Evolutionary conservation across 1,140 invertebrate species (phyloP), one percentile per base, ranked within the genome.

Genomic region (Polypedilum pembai): DNA sequence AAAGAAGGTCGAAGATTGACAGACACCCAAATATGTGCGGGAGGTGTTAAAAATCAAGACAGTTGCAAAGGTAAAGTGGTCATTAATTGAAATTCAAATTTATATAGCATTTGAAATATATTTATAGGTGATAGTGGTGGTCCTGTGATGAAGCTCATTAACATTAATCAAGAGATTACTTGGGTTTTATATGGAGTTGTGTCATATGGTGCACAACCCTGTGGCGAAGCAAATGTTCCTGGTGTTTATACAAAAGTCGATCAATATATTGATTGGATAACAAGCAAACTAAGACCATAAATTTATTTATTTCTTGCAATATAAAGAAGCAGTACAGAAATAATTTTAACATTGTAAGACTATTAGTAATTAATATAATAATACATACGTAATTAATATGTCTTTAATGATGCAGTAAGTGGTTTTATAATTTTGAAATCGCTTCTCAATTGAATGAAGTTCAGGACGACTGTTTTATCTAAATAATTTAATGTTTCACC

Each of bases 401-500:
- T 8, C 17, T 65, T 66, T n/a, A 45, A n/a, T 45, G 18, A 74
- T 20, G 20, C 20, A 56, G 20, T 41, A 18, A 40, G 15, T 21
- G 40, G 18, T 74, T 74, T 74, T 20, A 74, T 74, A 12, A 65
- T 74, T 69, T 95, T 96, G 81, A 92, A 96, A 83, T 99, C 96
- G 10, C 90, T 90, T 75, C 96, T 87, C 20, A 98, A 85, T 83
- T 98, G 95, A 77, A 98, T 94, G 83, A 98, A 98, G 84, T 92
- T 96, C 75, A 91, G 85, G 8, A 98, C 83, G 76, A 96, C 91
- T 0, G 92, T 89, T 75, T 91, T 89, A 79, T 98, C 95, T 78
- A 98, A 81, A 78, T 91, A 90, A 76, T 90, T 91, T 94, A 98
- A 84, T 75, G 94, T 94, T 82, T 98, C 95, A 41, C 94, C 94